Base-by-base conservation (phyloP, 2,888 invertebrate species). In the Drosophila dives region DNA sequence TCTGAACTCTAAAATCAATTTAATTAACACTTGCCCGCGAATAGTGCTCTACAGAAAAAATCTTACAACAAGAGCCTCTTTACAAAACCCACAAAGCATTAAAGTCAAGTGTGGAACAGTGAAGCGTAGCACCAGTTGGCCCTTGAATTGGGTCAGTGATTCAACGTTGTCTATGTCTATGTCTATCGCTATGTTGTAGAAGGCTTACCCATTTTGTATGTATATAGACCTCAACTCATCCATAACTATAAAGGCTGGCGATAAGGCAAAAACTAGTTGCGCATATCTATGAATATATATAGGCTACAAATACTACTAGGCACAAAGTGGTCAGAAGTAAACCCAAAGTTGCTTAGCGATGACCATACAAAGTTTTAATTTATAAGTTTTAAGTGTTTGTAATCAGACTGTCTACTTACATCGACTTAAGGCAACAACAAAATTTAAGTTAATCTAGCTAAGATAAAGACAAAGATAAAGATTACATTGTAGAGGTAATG, bases 21-120 rank as follows among this genome's bases (percentile, higher is more conserved):
- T 77, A 89, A 83, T 85, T 89, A 87, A 72, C 85, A 85, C 90
- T 83, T 73, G 68, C 48, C 83, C 58, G 65, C 69, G 73, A 87
- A 79, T 73, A 62, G 48, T 29, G 29, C 66, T 61, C 62, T 48
- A 70, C 40, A 38, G 26, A 71, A 74, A 71, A 77, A 73, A 62
- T 65, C 56, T 56, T 56, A 71, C 71, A 83, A 77, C 72, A 61
- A 50, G 45, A 36, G 55, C n/a, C 66, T 58, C 56, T 71, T 76
- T 76, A 66, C 32, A 49, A 50, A 56, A 51, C 51, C 50, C 32
- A 20, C 12, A 53, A 29, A 59, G 68, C 56, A 72, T 67, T 51
- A 51, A 56, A 70, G 66, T 70, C 54, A 76, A 68, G 66, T 83
- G 56, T 38, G 51, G 62, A 74, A 74, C 81, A 80, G 45, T 64